Conservation (phyloP, 2,888 invertebrate species). For the Lasius fuliginosus region DNA sequence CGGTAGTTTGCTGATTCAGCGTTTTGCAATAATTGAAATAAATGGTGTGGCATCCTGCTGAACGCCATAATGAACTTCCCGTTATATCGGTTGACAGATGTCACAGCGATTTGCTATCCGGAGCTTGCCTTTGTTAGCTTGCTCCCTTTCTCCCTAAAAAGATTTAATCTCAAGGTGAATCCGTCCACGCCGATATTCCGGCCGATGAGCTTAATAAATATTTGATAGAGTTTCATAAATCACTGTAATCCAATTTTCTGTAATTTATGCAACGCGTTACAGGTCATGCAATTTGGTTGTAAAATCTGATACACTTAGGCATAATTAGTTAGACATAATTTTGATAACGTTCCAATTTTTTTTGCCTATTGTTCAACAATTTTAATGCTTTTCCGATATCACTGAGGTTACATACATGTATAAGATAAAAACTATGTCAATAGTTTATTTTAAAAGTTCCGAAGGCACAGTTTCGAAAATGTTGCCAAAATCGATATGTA, state of each 20-base stretch:
- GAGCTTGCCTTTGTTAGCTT: conserved; percentile 68
- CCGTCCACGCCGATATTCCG: not conserved
- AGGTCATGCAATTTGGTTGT: conserved; percentile 1
- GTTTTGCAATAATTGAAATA: conserved; percentile 79
- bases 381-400: not conserved
- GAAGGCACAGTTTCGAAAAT: not conserved
- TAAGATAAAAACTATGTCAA: not conserved
- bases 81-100: conserved; percentile 77
- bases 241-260: conserved; percentile 31
- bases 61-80: conserved; percentile 77
- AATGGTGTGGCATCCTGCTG: conserved; percentile 73
- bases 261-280: conserved; percentile 18
- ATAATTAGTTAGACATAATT: not conserved
- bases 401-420: not conserved
- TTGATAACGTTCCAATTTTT: not conserved
- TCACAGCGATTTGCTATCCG: conserved; percentile 70
- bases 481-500: not conserved
- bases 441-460: not conserved
- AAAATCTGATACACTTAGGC: not conserved
- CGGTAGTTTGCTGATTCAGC: conserved; percentile 73
- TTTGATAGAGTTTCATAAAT: conserved; percentile 20
- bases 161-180: conserved; percentile 68
- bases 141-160: conserved; percentile 57
- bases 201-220: conserved; percentile 23
- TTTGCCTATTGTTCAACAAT: not conserved